A percentile compares a stretch with the other conserved stretches of the same genome.
These are phyloP conservation scores for Paradoxurus hermaphroditus DNA, from an alignment of 2,113 vertebrate species.

Conservation along the genomic window DNA sequence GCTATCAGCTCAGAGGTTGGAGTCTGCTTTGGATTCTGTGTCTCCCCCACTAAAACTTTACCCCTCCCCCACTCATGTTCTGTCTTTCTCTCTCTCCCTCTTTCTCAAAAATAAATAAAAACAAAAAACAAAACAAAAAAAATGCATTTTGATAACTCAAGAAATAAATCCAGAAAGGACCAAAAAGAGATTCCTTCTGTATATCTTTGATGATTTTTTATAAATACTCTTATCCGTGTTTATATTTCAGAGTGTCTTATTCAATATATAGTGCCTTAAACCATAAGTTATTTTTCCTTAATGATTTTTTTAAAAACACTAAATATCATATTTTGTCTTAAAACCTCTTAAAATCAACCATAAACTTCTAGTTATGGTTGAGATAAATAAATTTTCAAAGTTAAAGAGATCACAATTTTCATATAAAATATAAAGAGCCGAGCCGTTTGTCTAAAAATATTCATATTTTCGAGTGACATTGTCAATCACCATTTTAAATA, in stretches of 20 bases:
- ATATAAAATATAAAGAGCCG: background rate
- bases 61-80: no score
- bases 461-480: background rate
- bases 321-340: background rate
- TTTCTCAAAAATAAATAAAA: no score
- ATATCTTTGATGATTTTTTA: background rate
- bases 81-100: no score
- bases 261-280: background rate
- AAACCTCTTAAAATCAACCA: background rate
- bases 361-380: background rate
- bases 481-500: background rate
- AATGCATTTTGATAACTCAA: background rate
- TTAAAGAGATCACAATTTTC: background rate
- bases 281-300: background rate
- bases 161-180: background rate
- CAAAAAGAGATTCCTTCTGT: background rate
- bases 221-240: background rate
- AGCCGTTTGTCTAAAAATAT: background rate
- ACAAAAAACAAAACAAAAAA: no score
- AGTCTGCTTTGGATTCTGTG: no score
- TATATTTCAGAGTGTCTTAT: background rate
- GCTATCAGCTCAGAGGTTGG: no score
- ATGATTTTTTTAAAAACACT: background rate
- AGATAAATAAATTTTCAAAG: background rate
- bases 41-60: no score